Evolutionary conservation across 2,888 invertebrate species (phyloP).

Genomic region (Phortica okadai): DNA sequence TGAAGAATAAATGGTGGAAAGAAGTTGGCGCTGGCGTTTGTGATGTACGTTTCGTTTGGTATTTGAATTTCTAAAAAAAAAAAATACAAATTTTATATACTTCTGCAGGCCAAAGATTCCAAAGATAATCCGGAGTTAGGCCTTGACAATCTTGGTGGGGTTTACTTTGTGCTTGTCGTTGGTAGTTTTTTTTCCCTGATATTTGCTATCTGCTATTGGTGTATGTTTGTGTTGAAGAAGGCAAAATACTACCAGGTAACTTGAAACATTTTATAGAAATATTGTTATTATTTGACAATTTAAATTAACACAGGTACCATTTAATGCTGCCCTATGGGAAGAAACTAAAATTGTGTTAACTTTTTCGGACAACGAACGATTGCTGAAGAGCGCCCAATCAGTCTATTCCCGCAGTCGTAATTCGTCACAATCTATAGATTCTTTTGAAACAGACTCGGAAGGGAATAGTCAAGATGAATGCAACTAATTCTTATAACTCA

Average conservation of each 20-base stretch:
- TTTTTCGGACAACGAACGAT: constrained; percentile 84
- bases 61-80: neutral
- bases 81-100: neutral
- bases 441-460: constrained; percentile 69
- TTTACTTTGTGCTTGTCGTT: constrained; percentile 79
- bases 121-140: constrained; percentile 76
- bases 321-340: constrained; percentile 81
- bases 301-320: constrained; percentile 78
- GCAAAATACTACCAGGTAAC: constrained; percentile 71
- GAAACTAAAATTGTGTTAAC: constrained; percentile 85
- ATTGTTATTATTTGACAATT: neutral
- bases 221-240: constrained; percentile 65
- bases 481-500: neutral
- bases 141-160: constrained; percentile 81
- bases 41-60: constrained; percentile 77
- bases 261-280: neutral
- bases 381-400: constrained; percentile 78
- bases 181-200: constrained; percentile 74
- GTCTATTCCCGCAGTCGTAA: constrained; percentile 73
- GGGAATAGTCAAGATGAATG: constrained; percentile 47
- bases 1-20: constrained; percentile 95
- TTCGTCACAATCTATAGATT: constrained; percentile 73
- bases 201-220: constrained; percentile 69
- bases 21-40: constrained; percentile 87
- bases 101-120: constrained; percentile 58